These are phyloP conservation scores for Drosophila sp. DNA, from an alignment of 1,140 invertebrate species.

Conservation along the genomic window DNA sequence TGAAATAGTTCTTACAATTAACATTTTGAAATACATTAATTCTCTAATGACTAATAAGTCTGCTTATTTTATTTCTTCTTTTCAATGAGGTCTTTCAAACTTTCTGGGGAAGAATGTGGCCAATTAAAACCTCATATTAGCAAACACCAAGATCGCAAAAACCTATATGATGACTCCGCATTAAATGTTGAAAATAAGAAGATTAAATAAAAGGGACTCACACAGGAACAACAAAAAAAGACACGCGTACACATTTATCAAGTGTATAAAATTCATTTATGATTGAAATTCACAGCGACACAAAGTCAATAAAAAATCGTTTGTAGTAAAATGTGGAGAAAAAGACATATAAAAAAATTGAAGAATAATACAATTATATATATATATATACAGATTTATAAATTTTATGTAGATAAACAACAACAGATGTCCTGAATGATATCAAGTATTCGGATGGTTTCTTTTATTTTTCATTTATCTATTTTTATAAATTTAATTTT, in stretches of 20 bases:
- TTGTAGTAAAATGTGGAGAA: conserved; percentile 15
- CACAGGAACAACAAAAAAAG: background rate
- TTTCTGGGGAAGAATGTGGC: background rate
- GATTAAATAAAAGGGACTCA: background rate
- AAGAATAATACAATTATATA: background rate
- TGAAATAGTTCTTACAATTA: no score
- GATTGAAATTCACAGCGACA: conserved; percentile 27
- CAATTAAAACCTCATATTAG: conserved; percentile 1
- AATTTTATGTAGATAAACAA: conserved; percentile 13
- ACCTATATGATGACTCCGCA: conserved; percentile 1
- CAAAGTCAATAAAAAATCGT: conserved; percentile 23
- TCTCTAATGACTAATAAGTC: no score
- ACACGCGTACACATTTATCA: background rate
- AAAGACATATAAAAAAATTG: conserved; percentile 3
- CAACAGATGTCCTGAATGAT: conserved; percentile 13
- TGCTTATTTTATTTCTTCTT: background rate
- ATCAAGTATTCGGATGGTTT: conserved; percentile 30
- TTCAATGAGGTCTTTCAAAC: background rate
- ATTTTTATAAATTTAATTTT: conserved; percentile 25
- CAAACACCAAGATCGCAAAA: background rate
- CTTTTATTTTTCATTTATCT: conserved; percentile 1
- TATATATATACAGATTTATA: background rate
- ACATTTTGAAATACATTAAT: no score
- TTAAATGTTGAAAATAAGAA: background rate
- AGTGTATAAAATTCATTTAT: conserved; percentile 4